These are phyloP conservation scores for Armadillidium nasatum DNA, from an alignment of 1,140 invertebrate species.

Conservation along the genomic window DNA sequence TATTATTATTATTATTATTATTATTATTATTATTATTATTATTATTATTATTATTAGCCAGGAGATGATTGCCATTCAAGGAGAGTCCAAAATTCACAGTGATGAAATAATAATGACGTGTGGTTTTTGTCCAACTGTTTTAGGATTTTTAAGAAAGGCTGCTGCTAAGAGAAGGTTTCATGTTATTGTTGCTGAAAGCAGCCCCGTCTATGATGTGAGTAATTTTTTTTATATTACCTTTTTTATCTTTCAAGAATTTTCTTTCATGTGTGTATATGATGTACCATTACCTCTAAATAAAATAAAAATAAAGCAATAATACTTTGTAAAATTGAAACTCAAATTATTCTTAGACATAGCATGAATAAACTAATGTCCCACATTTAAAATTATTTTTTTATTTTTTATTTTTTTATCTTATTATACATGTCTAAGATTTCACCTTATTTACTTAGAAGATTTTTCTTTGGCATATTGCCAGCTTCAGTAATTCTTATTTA, in stretches of 20 bases:
- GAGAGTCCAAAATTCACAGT: slow-evolving; percentile 80
- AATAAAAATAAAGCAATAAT: too few relatives aligned
- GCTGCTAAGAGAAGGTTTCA: slow-evolving; percentile 68
- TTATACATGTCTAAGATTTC: too few relatives aligned
- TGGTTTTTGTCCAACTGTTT: slow-evolving; percentile 74
- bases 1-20: not conserved
- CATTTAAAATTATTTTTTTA: too few relatives aligned
- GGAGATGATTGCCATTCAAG: slow-evolving; percentile 76
- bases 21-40: not conserved
- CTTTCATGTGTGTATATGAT: too few relatives aligned
- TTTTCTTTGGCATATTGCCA: too few relatives aligned
- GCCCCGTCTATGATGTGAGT: slow-evolving; percentile 60
- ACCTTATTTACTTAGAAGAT: too few relatives aligned
- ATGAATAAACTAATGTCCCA: too few relatives aligned
- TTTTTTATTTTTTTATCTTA: too few relatives aligned
- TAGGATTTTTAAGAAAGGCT: slow-evolving; percentile 78
- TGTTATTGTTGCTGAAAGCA: slow-evolving; percentile 80
- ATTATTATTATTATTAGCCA: slow-evolving; percentile 53
- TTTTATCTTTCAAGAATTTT: not conserved
- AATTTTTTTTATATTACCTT: not conserved
- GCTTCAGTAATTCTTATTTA: too few relatives aligned
- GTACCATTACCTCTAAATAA: too few relatives aligned
- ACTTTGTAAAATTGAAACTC: too few relatives aligned
- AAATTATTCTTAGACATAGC: too few relatives aligned
- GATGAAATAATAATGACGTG: slow-evolving; percentile 87